Conservation (phyloP, 2,113 vertebrate species). For the Ivindomyrus marchei region DNA sequence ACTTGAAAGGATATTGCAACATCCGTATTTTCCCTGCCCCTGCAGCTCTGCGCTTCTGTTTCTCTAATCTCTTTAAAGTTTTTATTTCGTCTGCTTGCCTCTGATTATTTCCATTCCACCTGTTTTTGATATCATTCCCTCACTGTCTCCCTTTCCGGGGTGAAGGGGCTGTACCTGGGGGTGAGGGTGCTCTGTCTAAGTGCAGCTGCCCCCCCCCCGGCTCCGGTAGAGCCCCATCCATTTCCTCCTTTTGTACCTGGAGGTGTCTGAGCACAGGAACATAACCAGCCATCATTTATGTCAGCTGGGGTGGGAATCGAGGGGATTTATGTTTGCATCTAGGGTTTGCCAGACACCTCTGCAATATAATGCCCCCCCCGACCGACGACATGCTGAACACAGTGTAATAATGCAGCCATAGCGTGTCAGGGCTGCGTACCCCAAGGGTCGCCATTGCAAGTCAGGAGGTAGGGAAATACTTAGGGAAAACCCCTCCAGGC, state of each 20-base stretch:
- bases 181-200: not conserved
- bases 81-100: slow-evolving; percentile 3
- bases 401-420: too few species aligned
- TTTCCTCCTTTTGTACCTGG: not conserved
- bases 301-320: not conserved
- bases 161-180: not conserved
- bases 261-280: not conserved
- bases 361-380: not conserved
- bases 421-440: not conserved
- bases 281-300: not conserved
- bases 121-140: not conserved
- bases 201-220: not conserved
- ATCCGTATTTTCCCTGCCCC: not conserved
- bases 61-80: slow-evolving; percentile 11
- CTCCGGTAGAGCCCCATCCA: not conserved
- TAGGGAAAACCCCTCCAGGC: not conserved
- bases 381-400: too few species aligned
- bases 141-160: not conserved
- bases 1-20: slow-evolving; percentile 18
- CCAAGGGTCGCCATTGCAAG: not conserved
- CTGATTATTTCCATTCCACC: slow-evolving; percentile 12
- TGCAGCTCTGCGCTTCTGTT: not conserved
- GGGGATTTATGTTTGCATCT: not conserved
- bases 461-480: not conserved
- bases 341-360: not conserved